Conservation (phyloP, 2,113 vertebrate genomes). For the Tonatia bakeri region DNA sequence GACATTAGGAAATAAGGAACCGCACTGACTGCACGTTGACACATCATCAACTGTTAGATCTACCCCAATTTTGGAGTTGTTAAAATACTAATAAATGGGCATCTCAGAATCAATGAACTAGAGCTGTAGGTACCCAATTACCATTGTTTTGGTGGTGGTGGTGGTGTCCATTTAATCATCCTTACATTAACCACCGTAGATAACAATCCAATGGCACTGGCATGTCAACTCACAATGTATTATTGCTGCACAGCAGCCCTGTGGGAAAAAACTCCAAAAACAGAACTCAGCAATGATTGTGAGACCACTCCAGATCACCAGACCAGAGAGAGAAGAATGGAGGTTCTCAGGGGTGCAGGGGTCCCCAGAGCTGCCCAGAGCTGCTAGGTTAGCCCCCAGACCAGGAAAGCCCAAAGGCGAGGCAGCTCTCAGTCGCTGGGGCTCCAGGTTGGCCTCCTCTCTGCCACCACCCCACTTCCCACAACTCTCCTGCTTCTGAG, state of each 20-base stretch:
- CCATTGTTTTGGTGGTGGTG: accelerated
- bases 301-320: too few relatives aligned
- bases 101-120: background rate
- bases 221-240: background rate
- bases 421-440: background rate
- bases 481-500: background rate
- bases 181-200: too few relatives aligned
- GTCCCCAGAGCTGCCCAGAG: accelerated
- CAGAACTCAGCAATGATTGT: accelerated
- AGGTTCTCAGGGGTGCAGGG: background rate
- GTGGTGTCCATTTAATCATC: background rate
- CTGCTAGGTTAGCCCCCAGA: background rate
- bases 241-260: accelerated
- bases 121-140: accelerated
- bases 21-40: too few relatives aligned
- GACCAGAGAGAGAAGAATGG: background rate
- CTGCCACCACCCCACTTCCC: too few relatives aligned
- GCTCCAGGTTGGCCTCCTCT: background rate
- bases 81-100: too few relatives aligned
- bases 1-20: background rate
- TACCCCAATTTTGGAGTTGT: accelerated
- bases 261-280: background rate
- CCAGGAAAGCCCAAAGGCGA: background rate
- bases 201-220: accelerated
- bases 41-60: accelerated